Evolutionary conservation across 2,888 invertebrate genomes (phyloP), one percentile per base, ranked within the genome.

Genomic region (Zaprionus obscuricornis): DNA sequence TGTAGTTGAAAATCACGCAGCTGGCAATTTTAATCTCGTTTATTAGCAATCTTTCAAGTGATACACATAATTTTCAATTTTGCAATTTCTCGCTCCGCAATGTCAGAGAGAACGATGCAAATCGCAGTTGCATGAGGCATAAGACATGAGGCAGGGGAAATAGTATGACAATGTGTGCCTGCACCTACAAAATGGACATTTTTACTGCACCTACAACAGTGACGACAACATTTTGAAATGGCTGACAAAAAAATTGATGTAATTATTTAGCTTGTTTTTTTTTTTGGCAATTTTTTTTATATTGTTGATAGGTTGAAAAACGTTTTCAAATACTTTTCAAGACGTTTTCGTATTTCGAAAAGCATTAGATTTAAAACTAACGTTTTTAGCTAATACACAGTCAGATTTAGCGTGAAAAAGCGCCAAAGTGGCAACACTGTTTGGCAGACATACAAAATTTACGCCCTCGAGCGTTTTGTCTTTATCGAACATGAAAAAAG

Each of bases 21-120:
- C 60, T 59, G 63, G 68, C 83, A 74, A 85, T 85, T 78, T 78
- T 78, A 78, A 85, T 85, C 85, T 78, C 78, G 83, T 78, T 78
- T 78, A 85, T 82, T 78, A 85, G 79, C 79, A 65, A 85, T 78
- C 82, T 85, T 82, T 78, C 85, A 82, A 85, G 72, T 71, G 79
- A 68, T 85, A 66, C 72, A 78, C 78, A 82, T 82, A 71, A 78
- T 78, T 78, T 85, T 84, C 83, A 78, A 82, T 78, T 85, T 78
- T 78, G 58, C 85, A 71, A 82, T 84, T 77, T 78, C 81, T 81
- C 78, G 59, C 60, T 45, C 60, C 31, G 40, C 46, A 22, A 55
- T n/a, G n/a, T n/a, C n/a, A n/a, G n/a, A n/a, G n/a, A n/a, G n/a
- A 17, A 34, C 46, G 8, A 26, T 11, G 10, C 14, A 39, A n/a